Percentiles rank a stretch among this genome's conserved stretches.
These are phyloP conservation scores for Calameuta idolon DNA, from an alignment of 2,888 invertebrate genomes.

Conservation along the genomic window DNA sequence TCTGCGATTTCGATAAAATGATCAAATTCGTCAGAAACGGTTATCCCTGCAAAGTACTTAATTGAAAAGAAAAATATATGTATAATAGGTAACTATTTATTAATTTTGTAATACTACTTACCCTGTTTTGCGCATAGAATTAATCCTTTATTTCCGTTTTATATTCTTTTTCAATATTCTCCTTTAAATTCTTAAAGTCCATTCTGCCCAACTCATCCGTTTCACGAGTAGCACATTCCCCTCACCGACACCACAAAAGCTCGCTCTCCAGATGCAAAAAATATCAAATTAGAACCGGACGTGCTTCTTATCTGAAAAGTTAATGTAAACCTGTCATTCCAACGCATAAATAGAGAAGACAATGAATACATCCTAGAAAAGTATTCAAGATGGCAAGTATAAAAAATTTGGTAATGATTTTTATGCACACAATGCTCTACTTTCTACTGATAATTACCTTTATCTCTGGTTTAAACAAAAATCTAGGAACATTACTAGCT, in stretches of 20 bases:
- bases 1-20: conserved; percentile 69
- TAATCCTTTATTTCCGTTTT: conserved; percentile 30
- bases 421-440: not conserved
- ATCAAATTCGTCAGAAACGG: conserved; percentile 73
- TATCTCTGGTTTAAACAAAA: conserved; percentile 65
- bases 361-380: too few relatives aligned
- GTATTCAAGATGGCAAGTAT: too few relatives aligned
- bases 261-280: conserved; percentile 72
- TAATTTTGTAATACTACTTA: conserved; percentile 12
- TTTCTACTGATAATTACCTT: conserved; percentile 56
- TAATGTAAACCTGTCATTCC: too few relatives aligned
- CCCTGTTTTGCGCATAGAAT: conserved; percentile 35
- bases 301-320: conserved; percentile 51
- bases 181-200: conserved; percentile 57
- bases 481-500: conserved; percentile 71
- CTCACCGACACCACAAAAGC: conserved; percentile 72
- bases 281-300: conserved; percentile 61
- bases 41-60: conserved; percentile 65
- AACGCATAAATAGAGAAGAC: too few relatives aligned
- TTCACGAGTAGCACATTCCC: conserved; percentile 70
- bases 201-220: conserved; percentile 67
- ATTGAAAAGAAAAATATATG: conserved; percentile 35
- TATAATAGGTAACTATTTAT: not conserved
- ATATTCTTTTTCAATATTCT: conserved; percentile 24
- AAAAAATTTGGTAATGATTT: not conserved